A percentile compares a stretch with the other conserved stretches of the same genome.
phyloP scores from a whole-genome alignment of 1,140 invertebrate genomes.

The Pseudomyrmex sp. region DNA sequence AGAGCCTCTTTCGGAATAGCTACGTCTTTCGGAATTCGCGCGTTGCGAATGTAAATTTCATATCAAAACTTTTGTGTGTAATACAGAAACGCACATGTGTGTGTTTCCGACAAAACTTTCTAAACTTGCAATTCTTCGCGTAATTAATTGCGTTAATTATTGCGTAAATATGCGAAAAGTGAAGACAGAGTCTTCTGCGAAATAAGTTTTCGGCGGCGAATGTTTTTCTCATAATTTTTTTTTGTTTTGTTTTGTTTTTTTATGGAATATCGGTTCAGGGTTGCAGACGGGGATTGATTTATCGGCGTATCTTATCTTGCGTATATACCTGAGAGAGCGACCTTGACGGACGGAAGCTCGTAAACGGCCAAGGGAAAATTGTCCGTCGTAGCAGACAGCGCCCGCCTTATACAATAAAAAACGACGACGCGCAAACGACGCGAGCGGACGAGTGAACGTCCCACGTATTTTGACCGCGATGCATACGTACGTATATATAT shows the following conservation, averaged over 20 bases:
- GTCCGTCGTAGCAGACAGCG: not conserved
- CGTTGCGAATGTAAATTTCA: no score
- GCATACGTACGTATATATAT: constrained; percentile 57
- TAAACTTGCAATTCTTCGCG: no score
- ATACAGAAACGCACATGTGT: no score
- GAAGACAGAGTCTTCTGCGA: no score
- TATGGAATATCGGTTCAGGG: not conserved
- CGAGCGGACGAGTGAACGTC: constrained; percentile 48
- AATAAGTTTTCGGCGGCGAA: no score
- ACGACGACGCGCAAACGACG: not conserved
- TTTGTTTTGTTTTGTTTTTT: not conserved
- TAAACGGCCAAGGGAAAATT: constrained; percentile 13
- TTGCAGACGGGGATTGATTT: not conserved
- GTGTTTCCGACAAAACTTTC: no score
- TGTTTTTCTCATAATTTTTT: no score
- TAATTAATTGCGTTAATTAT: no score
- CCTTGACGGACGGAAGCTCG: constrained; percentile 27
- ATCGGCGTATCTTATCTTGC: not conserved
- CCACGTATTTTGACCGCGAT: constrained; percentile 74
- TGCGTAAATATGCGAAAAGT: no score
- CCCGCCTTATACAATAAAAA: constrained; percentile 9
- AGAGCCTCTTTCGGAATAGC: constrained; percentile 16
- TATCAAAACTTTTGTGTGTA: no score
- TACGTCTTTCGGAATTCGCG: not conserved
- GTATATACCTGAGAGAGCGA: not conserved